These are phyloP conservation scores for Campaea margaritaria DNA, from an alignment of 2,888 invertebrate genomes.

Conservation along the genomic window DNA sequence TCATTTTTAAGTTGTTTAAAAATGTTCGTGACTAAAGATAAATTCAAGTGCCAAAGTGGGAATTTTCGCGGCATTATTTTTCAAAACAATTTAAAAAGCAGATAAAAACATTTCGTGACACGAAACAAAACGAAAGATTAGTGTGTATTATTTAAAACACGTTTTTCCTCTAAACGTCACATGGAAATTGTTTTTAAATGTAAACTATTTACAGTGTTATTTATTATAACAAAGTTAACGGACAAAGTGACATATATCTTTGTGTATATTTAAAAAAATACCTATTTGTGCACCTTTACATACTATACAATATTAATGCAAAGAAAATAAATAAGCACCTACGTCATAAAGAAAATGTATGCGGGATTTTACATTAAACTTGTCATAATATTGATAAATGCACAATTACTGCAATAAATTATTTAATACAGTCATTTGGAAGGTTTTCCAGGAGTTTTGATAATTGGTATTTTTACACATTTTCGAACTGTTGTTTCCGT, in stretches of 20 bases:
- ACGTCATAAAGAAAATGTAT: not conserved
- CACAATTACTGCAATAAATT: too few species aligned
- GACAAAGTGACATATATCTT: constrained; percentile 8
- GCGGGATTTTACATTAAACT: too few species aligned
- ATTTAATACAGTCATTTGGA: too few species aligned
- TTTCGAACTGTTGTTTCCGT: too few species aligned
- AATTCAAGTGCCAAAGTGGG: too few species aligned
- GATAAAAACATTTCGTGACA: constrained; percentile 46
- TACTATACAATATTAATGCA: too few species aligned
- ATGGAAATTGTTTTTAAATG: constrained; percentile 15
- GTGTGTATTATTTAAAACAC: constrained; percentile 36
- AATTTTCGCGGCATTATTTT: too few species aligned
- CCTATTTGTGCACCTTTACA: too few species aligned
- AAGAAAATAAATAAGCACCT: not conserved
- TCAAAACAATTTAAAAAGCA: constrained; percentile 2
- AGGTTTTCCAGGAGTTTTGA: too few species aligned
- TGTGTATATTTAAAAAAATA: not conserved
- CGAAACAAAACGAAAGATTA: constrained; percentile 48
- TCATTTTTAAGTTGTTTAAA: too few species aligned
- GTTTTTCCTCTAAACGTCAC: constrained; percentile 42
- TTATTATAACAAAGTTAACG: constrained; percentile 17
- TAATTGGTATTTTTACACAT: too few species aligned
- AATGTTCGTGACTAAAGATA: not conserved
- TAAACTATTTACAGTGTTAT: constrained; percentile 31
- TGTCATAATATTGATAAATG: too few species aligned